Percentiles rank a stretch among this genome's conserved stretches.
Evolutionary conservation across 2,797 vertebrate species (phyloP).

Genomic region (Lepilemur ruficaudatus): DNA sequence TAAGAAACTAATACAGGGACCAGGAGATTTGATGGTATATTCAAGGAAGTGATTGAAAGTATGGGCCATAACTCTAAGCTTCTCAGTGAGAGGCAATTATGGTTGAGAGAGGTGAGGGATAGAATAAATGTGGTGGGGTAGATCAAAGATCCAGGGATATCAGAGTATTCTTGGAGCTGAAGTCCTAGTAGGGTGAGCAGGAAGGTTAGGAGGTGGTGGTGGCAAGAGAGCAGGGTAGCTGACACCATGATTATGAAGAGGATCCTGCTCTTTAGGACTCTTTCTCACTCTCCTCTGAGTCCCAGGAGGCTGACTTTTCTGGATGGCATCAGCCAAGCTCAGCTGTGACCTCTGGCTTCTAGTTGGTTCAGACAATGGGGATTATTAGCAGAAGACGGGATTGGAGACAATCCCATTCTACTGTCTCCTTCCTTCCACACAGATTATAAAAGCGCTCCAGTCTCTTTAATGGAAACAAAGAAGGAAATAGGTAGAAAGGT

Average conservation of each 20-base stretch:
- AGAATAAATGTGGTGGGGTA: too few species aligned
- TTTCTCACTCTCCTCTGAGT: background rate
- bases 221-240: background rate
- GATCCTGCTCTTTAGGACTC: background rate
- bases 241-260: background rate
- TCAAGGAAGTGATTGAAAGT: background rate
- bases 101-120: background rate
- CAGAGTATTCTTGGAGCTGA: background rate
- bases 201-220: background rate
- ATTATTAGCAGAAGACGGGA: background rate
- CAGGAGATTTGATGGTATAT: background rate
- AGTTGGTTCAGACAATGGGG: background rate
- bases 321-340: background rate
- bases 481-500: background rate
- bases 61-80: too few species aligned
- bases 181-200: too few species aligned
- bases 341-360: background rate
- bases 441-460: background rate
- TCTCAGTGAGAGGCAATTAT: too few species aligned
- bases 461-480: background rate
- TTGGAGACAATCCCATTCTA: background rate
- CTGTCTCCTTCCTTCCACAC: background rate
- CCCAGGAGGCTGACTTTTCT: background rate
- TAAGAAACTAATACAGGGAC: background rate
- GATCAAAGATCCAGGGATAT: background rate